Evolutionary conservation across 2,888 invertebrate species (phyloP).

Genomic region (Pandemis cinnamomeana): DNA sequence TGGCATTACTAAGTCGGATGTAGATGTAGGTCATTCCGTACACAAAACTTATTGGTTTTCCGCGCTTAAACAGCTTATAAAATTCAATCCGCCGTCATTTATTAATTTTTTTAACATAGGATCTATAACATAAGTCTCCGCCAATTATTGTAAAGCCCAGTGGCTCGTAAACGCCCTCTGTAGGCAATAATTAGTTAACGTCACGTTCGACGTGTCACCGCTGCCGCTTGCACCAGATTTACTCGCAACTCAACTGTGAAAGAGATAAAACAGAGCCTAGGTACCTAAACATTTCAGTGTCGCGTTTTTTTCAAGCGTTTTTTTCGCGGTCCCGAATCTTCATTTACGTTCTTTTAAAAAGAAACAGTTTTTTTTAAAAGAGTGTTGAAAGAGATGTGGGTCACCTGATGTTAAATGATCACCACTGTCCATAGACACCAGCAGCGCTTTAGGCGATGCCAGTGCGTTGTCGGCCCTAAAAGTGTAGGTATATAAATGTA

Average conservation of each 20-base stretch:
- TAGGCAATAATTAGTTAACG: constrained; percentile 40
- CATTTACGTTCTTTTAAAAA: too few species aligned
- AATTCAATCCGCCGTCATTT: background rate
- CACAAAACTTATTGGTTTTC: too few species aligned
- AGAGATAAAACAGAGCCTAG: constrained; percentile 50
- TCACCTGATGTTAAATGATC: too few species aligned
- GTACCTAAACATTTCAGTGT: background rate
- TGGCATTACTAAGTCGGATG: too few species aligned
- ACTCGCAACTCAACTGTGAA: constrained; percentile 52
- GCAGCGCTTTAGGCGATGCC: too few species aligned
- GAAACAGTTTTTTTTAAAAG: too few species aligned
- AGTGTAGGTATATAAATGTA: background rate
- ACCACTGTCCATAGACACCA: too few species aligned
- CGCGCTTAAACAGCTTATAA: too few species aligned
- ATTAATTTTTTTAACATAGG: background rate
- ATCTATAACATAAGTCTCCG: constrained; percentile 4
- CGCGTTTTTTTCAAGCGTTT: constrained; percentile 12
- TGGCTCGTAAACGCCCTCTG: constrained; percentile 27
- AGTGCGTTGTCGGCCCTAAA: too few species aligned
- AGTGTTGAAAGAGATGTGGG: too few species aligned
- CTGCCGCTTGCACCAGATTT: constrained; percentile 50
- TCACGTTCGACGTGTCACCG: constrained; percentile 45
- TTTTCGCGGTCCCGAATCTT: background rate
- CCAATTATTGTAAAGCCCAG: constrained; percentile 10
- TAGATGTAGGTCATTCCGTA: too few species aligned